Evolutionary conservation across 2,113 vertebrate species (phyloP), one percentile per base, ranked within the genome.

Genomic region (Manacus vitellinus): DNA sequence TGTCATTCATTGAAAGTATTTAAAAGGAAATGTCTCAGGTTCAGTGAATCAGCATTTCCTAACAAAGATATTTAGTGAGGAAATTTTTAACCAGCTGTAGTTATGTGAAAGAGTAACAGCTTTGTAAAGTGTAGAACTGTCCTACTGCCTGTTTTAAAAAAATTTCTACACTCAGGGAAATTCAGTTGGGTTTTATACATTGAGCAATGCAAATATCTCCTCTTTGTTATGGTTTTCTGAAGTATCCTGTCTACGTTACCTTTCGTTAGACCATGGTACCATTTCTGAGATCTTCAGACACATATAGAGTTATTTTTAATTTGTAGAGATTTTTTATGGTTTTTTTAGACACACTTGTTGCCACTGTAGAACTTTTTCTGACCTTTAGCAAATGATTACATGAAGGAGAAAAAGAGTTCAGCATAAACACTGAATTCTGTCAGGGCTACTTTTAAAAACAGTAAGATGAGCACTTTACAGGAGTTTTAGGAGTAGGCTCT

Each of bases 71-170:
- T 56, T 79, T 41, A 81, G 24, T 31, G n/a, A 75, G 86, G 56
- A 95, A 91, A 87, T 67, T 20, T 87, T 95, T 92, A 92, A 95
- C 83, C 19, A 78, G 17, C 30, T 92, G 39, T 65, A 81, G 41
- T 56, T 83, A 49, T 52, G 33, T 74, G 51, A 44, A 88, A 90
- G 35, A 25, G 19, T 55, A 93, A 51, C 35, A 46, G 28, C 25
- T 82, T 79, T 79, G 39, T 63, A 21, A 95, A 90, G 43, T 62
- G 15, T 51, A 78, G 85, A 92, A 43, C 6, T 27, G 41, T 8
- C 15, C 27, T 74, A 9, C 39, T 88, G 13, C 51, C 21, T 35
- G 2, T 68, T 77, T 25, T 16, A 41, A 82, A 89, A 67, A 12
- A 28, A 33, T 63, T 82, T 25, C 66, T 61, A 58, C 35, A 54